Percentiles rank a stretch among this genome's conserved stretches.
These are phyloP conservation scores for Zaprionus ghesquierei DNA, from an alignment of 1,140 invertebrate genomes.

Conservation along the genomic window DNA sequence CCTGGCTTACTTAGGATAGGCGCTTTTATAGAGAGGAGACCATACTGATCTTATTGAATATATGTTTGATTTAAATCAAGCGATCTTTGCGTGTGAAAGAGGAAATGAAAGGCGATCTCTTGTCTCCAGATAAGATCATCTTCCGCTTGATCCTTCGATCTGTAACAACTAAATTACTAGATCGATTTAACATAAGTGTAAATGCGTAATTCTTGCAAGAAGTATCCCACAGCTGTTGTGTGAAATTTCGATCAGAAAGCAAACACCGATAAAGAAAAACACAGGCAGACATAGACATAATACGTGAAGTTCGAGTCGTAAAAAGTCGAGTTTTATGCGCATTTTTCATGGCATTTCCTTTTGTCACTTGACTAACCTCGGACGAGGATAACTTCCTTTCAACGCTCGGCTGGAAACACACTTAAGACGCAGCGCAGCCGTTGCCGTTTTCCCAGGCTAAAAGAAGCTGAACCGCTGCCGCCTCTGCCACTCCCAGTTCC, in stretches of 20 bases:
- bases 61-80: neutral
- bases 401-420: neutral
- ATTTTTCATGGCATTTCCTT: conserved; percentile 56
- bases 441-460: conserved; percentile 43
- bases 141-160: neutral
- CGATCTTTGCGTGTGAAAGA: neutral
- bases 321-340: conserved; percentile 54
- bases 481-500: neutral
- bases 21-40: too few species aligned
- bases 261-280: neutral
- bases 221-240: conserved; percentile 3
- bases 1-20: too few species aligned
- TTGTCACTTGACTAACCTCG: conserved; percentile 44
- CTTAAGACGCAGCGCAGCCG: conserved; percentile 20
- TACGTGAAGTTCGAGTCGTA: conserved; percentile 33
- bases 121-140: neutral
- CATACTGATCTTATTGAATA: too few species aligned
- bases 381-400: conserved; percentile 63
- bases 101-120: neutral
- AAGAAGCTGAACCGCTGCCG: conserved; percentile 37
- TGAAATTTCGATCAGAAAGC: conserved; percentile 6
- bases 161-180: neutral
- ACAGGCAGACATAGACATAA: neutral
- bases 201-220: conserved; percentile 37
- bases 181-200: conserved; percentile 36